Evolutionary conservation across 2,888 invertebrate species (phyloP).

Genomic region (Lutraria lutraria): DNA sequence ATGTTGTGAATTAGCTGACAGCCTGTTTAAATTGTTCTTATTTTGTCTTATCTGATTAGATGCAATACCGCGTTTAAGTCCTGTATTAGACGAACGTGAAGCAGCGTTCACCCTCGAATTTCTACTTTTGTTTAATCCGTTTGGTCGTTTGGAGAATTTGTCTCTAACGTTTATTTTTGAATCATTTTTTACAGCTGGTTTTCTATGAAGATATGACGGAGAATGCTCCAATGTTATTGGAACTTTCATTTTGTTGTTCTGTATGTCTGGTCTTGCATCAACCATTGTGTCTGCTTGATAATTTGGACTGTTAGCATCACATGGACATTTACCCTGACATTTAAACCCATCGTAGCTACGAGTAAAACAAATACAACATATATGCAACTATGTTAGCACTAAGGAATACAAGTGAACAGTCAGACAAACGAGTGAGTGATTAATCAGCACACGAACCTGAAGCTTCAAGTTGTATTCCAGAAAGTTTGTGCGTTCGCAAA

Average conservation of each 20-base stretch:
- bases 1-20: background rate
- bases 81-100: background rate
- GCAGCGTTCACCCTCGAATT: background rate
- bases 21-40: background rate
- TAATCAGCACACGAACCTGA: too few relatives aligned
- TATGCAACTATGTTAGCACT: background rate
- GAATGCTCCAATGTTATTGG: background rate
- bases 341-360: constrained; percentile 41
- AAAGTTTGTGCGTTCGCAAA: too few relatives aligned
- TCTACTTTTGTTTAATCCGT: background rate
- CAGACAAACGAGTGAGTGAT: background rate
- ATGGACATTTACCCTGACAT: constrained; percentile 42
- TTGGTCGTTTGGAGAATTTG: background rate
- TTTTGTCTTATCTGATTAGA: background rate
- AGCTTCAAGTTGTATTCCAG: too few relatives aligned
- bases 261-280: constrained; percentile 19
- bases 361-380: constrained; percentile 5
- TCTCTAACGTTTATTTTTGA: background rate
- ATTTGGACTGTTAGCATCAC: constrained; percentile 17
- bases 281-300: constrained; percentile 2
- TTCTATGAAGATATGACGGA: background rate
- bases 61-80: background rate
- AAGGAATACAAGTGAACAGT: background rate
- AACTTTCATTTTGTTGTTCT: background rate
- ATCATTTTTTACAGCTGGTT: background rate